phyloP scores from a whole-genome alignment of 2,888 invertebrate genomes.

The Zelleria hepariella region DNA sequence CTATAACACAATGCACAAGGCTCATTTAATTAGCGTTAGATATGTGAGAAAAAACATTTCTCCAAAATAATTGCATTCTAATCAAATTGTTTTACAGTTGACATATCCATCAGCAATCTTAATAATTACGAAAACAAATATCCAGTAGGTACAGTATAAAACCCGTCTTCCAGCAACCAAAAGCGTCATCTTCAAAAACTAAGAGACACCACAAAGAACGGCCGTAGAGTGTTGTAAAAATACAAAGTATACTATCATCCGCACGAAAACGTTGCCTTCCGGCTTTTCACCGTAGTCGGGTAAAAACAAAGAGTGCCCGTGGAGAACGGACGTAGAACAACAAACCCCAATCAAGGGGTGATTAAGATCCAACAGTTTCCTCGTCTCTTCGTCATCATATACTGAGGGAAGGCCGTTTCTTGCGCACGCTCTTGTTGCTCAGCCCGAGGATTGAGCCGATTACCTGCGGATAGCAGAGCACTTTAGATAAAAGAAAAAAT shows the following conservation, averaged over 20 bases:
- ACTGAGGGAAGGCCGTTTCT: constrained; percentile 83
- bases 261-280: neutral
- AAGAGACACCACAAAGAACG: too few species aligned
- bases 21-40: too few species aligned
- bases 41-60: too few species aligned
- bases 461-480: too few species aligned
- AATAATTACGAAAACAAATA: neutral
- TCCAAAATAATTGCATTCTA: too few species aligned
- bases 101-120: too few species aligned
- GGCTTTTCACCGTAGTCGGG: neutral
- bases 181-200: neutral
- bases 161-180: neutral
- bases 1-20: too few species aligned
- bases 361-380: constrained; percentile 31
- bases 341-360: constrained; percentile 57
- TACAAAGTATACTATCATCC: neutral
- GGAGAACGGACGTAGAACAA: neutral
- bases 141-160: neutral
- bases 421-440: constrained; percentile 82
- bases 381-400: constrained; percentile 68
- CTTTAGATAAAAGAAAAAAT: too few species aligned
- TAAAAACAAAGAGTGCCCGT: neutral
- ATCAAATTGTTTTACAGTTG: too few species aligned
- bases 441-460: constrained; percentile 84
- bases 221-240: too few species aligned